Evolutionary conservation across 2,797 vertebrate species (phyloP), one percentile per base, ranked within the genome.

Genomic region (Cryptoblepharus egeriae): DNA sequence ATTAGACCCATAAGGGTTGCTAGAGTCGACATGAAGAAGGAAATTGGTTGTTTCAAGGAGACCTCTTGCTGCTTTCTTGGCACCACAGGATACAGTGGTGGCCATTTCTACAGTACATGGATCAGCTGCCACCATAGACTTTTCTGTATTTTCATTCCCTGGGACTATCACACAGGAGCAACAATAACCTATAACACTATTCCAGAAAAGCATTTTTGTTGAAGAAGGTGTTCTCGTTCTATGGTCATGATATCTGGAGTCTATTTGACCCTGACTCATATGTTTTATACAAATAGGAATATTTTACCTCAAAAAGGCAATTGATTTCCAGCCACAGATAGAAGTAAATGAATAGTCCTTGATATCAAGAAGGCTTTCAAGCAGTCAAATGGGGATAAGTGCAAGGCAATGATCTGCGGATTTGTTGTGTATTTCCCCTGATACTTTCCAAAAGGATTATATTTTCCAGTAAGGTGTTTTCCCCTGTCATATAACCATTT

Each of bases 291-390:
- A 58, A 83, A 69, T 77, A 65, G 67, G 24, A 76, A 0, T 1
- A 69, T 61, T 92, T 88, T 87, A 35, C 32, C 35, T 52, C 0
- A 49, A 88, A 86, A 69, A 64, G 0, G 28, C 60, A 63, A 45
- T 35, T 90, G 37, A 83, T 89, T 93, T 91, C 70, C 75, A 92
- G 67, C 15, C 86, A 22, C 75, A 37, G 45, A 80, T 37, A 70
- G 85, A 89, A 85, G 11, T 37, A 79, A 88, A 64, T 71, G n/a
- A 1, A 84, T 77, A 87, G 37, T 45, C 67, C 52, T 42, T 26
- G n/a, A 5, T n/a, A 85, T 81, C 63, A 67, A 79, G 79, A 55
- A 77, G 12, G 8, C 1, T 90, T 61, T 86, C 77, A 80, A 60
- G 12, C 35, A 82, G 55, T 82, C 35, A 65, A 18, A 45, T 30